Evolutionary conservation across 2,888 invertebrate species (phyloP), one percentile per base, ranked within the genome.

Genomic region (Cheilosia urbana): DNA sequence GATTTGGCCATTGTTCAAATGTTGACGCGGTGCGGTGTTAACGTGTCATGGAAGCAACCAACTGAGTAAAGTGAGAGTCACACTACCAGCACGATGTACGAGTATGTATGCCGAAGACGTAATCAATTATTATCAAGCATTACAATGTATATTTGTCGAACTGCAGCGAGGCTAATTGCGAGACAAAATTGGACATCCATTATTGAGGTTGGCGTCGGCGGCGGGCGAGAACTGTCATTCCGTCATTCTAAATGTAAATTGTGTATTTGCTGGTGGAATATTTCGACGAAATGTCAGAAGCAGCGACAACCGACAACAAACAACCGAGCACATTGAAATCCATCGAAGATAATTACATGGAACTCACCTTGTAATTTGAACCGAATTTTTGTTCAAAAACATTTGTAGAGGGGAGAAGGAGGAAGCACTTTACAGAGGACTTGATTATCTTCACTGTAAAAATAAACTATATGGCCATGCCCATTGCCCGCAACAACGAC

Each of bases 331-430:
- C 51, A 63, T 37, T 37, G 58, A 85, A 71, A 85, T 68, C 66
- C 72, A 76, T 81, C 72, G 76, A 85, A 65, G 77, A 87, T 82
- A 87, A 87, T 87, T 87, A 87, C 78, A 87, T 87, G 87, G 88
- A 88, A 89, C 89, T 90, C 90, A 91, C 91, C 90, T 91, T 90
- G 91, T 91, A 91, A 91, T 91, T 91, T 91, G 90, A 91, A 90
- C 89, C 89, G 88, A 76, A 49, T 55, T 66, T 51, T 66, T 76
- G 47, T 62, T 30, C 24, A 60, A 75, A 73, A 82, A 49, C 51
- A 60, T 37, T 37, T 37, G 53, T 51, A n/a, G 65, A 79, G 81
- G 72, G 85, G 80, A 57, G 82, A 58, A 51, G 69, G 77, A 73
- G 81, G 82, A 82, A 87, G 82, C 87, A 81, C 85, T 87, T 87